Evolutionary conservation across 2,888 invertebrate genomes (phyloP), one percentile per base, ranked within the genome.

Genomic region (Ashinkailepas kermadecensis): DNA sequence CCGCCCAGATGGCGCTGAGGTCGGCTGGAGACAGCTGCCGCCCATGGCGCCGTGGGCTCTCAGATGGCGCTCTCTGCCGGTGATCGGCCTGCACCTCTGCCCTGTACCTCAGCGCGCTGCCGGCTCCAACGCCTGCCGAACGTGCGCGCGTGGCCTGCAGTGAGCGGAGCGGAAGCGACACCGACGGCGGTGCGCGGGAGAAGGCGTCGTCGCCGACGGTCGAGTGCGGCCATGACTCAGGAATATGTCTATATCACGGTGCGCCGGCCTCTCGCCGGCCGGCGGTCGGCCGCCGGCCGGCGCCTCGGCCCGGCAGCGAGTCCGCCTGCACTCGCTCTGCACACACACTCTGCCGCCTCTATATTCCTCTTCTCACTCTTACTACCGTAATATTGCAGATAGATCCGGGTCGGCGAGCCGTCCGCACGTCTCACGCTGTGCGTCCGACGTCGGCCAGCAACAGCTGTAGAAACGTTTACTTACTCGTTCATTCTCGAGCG

Each of bases 161-260:
- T 39, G 39, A 39, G 39, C 4, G 39, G 39, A 39, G 1, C 39
- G 39, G 39, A 39, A 39, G 39, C 39, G 64, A 21, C 64, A 64
- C 12, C 25, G 23, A 13, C 67, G 23, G 23, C 23, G 23, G 67
- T 11, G 67, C 67, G 23, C 23, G 8, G 23, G 67, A 67, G 23
- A 23, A 23, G 23, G 67, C 25, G 67, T 67, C 25, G 67, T 67
- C 39, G 39, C 39, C 39, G 39, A 39, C 39, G 39, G 39, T 39
- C 39, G 39, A 39, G 39, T 39, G 39, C 39, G 39, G 39, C 39
- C 54, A 70, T 39, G 70, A 70, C 70, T 70, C 70, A 70, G 70
- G 70, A 70, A 70, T 70, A 13, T 67, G 70, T 70, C 70, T 39
- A 70, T 70, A 70, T 70, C 70, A 70, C 18, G 70, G 70, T 7